Evolutionary conservation across 2,113 vertebrate species (phyloP).

Genomic region (Maccullochella peelii): DNA sequence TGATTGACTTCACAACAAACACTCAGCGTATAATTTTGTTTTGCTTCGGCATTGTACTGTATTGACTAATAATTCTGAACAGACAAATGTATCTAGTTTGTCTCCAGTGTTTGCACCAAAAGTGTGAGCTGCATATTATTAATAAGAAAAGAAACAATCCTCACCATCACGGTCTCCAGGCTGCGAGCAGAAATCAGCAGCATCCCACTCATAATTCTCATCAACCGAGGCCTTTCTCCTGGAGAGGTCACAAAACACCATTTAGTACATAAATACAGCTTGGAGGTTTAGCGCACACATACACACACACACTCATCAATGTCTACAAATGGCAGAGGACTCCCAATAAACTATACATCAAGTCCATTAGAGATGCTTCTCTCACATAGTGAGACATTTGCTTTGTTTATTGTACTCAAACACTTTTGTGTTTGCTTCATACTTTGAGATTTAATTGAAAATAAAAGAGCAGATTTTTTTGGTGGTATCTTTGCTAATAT

Average conservation of each 20-base stretch:
- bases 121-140: background rate
- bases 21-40: background rate
- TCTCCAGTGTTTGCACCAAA: background rate
- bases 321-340: constrained; percentile 8
- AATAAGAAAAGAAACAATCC: constrained; percentile 12
- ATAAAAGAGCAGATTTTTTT: background rate
- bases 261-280: constrained; percentile 3
- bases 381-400: background rate
- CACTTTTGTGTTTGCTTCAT: background rate
- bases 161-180: constrained; percentile 65
- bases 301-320: background rate
- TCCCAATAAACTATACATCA: background rate
- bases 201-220: constrained; percentile 87
- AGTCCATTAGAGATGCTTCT: background rate
- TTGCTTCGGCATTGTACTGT: background rate
- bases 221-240: constrained; percentile 82
- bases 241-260: constrained; percentile 46
- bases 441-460: too few species aligned
- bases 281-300: constrained; percentile 2
- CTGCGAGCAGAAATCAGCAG: constrained; percentile 68
- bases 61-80: background rate
- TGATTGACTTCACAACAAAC: background rate
- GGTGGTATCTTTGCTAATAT: background rate
- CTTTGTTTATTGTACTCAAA: background rate
- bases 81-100: background rate